These are phyloP conservation scores for Drosophila mayaguana DNA, from an alignment of 2,888 invertebrate species.

Conservation along the genomic window DNA sequence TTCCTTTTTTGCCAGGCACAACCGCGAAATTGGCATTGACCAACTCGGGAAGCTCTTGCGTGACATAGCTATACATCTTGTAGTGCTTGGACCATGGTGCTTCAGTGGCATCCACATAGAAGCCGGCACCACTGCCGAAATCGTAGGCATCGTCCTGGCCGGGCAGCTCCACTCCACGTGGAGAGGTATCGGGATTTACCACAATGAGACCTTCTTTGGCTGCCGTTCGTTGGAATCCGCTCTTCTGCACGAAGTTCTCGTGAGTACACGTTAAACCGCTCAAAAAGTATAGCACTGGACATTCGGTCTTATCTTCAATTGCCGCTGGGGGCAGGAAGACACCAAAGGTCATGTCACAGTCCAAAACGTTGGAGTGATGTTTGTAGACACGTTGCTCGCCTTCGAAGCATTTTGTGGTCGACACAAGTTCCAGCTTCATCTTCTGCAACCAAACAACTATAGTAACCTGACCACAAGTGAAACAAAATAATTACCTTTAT, in stretches of 20 bases:
- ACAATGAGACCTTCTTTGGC: slow-evolving; percentile 93
- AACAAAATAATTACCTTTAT: background rate
- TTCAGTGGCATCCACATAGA: slow-evolving; percentile 96
- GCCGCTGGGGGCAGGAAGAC: slow-evolving; percentile 93
- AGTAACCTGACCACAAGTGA: background rate
- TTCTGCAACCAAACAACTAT: slow-evolving; percentile 32
- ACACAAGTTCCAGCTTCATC: slow-evolving; percentile 76
- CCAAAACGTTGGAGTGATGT: slow-evolving; percentile 87
- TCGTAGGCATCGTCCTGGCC: slow-evolving; percentile 97
- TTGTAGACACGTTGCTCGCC: slow-evolving; percentile 83
- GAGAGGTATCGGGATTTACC: slow-evolving; percentile 98
- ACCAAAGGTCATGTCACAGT: slow-evolving; percentile 97
- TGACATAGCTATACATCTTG: slow-evolving; percentile 97
- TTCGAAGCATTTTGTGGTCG: slow-evolving; percentile 74
- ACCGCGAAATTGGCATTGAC: slow-evolving; percentile 91
- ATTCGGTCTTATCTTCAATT: slow-evolving; percentile 85
- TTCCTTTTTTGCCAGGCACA: slow-evolving; percentile 88
- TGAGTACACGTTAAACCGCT: slow-evolving; percentile 97
- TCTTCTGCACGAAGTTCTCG: slow-evolving; percentile 97
- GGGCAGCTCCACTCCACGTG: slow-evolving; percentile 93
- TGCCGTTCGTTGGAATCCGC: slow-evolving; percentile 97
- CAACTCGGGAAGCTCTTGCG: slow-evolving; percentile 92
- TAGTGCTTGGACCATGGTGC: slow-evolving; percentile 97
- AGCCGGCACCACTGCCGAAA: slow-evolving; percentile 97
- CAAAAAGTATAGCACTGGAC: slow-evolving; percentile 94